Evolutionary conservation across 2,888 invertebrate genomes (phyloP), one percentile per base, ranked within the genome.

Genomic region (Drosophila helvetica): DNA sequence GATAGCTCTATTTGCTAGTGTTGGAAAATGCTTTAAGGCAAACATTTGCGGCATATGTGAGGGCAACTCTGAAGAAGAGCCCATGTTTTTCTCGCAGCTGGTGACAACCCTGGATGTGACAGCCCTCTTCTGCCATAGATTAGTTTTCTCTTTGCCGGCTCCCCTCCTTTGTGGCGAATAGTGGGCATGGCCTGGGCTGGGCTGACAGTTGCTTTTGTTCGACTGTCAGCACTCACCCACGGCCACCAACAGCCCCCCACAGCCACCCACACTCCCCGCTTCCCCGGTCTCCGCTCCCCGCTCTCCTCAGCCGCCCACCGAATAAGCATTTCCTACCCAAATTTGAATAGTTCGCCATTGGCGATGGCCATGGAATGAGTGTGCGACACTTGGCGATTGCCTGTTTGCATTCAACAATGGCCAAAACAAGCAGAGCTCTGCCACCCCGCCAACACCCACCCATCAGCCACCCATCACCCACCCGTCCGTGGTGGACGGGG

Each of bases 381-480:
- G 72, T 68, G 67, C 77, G 82, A 71, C 79, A 84, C 76, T 80
- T 85, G 75, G 73, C 67, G 71, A 62, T 66, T 59, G 48, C 58
- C 78, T 65, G 60, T 77, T 79, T 79, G 82, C 82, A 76, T 79
- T 68, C 82, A 51, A 83, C 86, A 86, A 78, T 81, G 78, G 71
- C 75, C 75, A 73, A 80, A 86, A 78, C 84, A 86, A 80, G 84
- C 80, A 66, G 76, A 65, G 68, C 46, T 38, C 69, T 77, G 47
- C 47, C 54, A 66, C 75, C 66, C 81, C 53, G 47, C 54, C 68
- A 69, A 27, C 47, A 54, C 54, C 81, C 66, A 75, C 51, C 50
- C 56, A 17, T 19, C 19, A 58, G 51, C n/a, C 55, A 45, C 19
- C 10, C 47, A n/a, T 15, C 27, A 12, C 10, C 27, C n/a, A 3